phyloP scores from a whole-genome alignment of 2,797 vertebrate genomes.

The Acrocephalus scirpaceus region DNA sequence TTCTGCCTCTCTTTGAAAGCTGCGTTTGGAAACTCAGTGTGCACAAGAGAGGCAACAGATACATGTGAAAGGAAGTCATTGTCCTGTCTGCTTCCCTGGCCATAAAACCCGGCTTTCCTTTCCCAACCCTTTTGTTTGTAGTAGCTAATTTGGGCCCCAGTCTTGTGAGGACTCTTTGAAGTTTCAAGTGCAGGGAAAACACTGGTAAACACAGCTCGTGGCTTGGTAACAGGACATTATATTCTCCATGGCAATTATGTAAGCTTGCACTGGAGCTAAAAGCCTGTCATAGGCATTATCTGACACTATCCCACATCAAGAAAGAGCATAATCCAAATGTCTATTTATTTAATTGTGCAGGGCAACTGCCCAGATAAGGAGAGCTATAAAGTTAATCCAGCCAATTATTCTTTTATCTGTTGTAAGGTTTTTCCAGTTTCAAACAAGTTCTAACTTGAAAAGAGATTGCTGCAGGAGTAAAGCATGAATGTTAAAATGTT shows the following conservation, averaged over 20 bases:
- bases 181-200: slow-evolving; percentile 50
- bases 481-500: not conserved
- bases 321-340: slow-evolving; percentile 27
- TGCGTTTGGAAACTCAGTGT: not conserved
- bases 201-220: slow-evolving; percentile 17
- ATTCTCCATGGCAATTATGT: slow-evolving; percentile 9
- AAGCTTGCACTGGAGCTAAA: slow-evolving; percentile 26
- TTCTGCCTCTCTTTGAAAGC: not conserved
- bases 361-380: slow-evolving; percentile 69
- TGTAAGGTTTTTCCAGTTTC: slow-evolving; percentile 33
- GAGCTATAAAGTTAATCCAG: slow-evolving; percentile 64
- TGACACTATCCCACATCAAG: slow-evolving; percentile 56
- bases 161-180: slow-evolving; percentile 45
- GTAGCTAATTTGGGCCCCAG: slow-evolving; percentile 44
- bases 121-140: slow-evolving; percentile 39
- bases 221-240: slow-evolving; percentile 41
- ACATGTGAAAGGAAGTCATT: slow-evolving; percentile 27
- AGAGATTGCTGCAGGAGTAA: not conserved
- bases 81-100: slow-evolving; percentile 18
- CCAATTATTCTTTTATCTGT: slow-evolving; percentile 60
- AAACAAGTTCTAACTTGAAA: slow-evolving; percentile 56
- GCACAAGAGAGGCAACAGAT: not conserved
- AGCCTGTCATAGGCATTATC: slow-evolving; percentile 44
- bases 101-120: slow-evolving; percentile 28
- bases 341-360: slow-evolving; percentile 66